Conservation (phyloP, 2,113 vertebrate genomes). For the Gopherus flavomarginatus region DNA sequence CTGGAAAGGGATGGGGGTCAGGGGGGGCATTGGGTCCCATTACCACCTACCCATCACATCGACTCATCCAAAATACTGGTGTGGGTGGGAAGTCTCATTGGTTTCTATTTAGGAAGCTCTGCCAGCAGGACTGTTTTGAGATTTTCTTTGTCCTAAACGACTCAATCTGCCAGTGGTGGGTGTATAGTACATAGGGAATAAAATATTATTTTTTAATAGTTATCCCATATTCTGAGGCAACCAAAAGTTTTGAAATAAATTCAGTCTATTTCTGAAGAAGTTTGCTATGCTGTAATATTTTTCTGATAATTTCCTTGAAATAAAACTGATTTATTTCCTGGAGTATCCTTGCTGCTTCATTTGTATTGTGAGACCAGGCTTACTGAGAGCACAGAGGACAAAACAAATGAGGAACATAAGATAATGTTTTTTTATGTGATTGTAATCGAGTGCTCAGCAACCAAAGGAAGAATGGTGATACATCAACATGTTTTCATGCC, state of each 20-base stretch:
- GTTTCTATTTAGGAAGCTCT: neutral
- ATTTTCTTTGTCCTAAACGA: neutral
- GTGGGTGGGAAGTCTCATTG: neutral
- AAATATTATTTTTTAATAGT: neutral
- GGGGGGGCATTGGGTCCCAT: neutral
- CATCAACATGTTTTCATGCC: slow-evolving; percentile 8
- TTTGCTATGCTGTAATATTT: neutral
- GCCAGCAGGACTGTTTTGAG: neutral
- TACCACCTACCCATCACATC: neutral
- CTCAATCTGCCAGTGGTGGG: neutral
- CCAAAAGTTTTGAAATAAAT: neutral
- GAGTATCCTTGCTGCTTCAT: neutral
- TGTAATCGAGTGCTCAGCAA: slow-evolving; percentile 40
- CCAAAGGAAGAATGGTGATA: slow-evolving; percentile 1
- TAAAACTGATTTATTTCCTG: neutral
- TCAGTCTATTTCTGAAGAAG: neutral
- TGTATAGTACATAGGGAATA: neutral
- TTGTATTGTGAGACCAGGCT: neutral
- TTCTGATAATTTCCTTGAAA: slow-evolving; percentile 18
- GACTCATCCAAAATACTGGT: neutral
- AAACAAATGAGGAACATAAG: slow-evolving; percentile 31
- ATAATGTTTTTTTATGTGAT: slow-evolving; percentile 1
- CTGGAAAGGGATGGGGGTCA: neutral
- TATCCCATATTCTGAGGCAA: neutral
- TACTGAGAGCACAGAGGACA: neutral